These are phyloP conservation scores for Pseudomyrmex concolor DNA, from an alignment of 1,140 invertebrate genomes.

Conservation along the genomic window DNA sequence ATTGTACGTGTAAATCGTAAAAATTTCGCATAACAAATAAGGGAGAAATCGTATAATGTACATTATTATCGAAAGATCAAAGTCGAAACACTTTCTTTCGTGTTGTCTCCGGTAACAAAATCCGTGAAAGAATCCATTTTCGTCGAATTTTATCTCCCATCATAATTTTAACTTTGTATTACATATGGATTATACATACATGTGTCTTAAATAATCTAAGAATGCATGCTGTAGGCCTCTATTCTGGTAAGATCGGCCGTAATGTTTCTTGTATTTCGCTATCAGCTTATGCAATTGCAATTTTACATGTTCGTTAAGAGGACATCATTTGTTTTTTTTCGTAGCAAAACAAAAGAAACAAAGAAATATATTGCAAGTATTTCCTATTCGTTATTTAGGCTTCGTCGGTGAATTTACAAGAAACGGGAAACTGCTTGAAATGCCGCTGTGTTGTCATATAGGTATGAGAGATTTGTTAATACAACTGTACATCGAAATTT, in stretches of 20 bases:
- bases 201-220: constrained; percentile 54
- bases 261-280: constrained; percentile 8
- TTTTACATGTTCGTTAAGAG: constrained; percentile 31
- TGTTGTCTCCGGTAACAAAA: neutral
- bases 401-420: constrained; percentile 33
- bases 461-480: constrained; percentile 12
- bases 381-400: constrained; percentile 32
- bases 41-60: constrained; percentile 26
- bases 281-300: constrained; percentile 29
- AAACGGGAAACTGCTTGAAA: constrained; percentile 7
- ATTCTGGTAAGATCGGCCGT: constrained; percentile 27
- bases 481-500: neutral
- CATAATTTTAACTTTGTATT: constrained; percentile 17
- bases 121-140: neutral
- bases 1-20: constrained; percentile 43
- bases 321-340: neutral
- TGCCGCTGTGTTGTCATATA: neutral
- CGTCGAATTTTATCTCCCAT: constrained; percentile 25
- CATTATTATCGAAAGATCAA: constrained; percentile 26
- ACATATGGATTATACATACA: constrained; percentile 29
- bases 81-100: constrained; percentile 9
- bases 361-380: constrained; percentile 10
- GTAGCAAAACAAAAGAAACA: constrained; percentile 27
- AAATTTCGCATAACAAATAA: constrained; percentile 33
- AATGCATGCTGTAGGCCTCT: constrained; percentile 54